Evolutionary conservation across 2,797 vertebrate genomes (phyloP).

Genomic region (Bryconaethiops microstoma): DNA sequence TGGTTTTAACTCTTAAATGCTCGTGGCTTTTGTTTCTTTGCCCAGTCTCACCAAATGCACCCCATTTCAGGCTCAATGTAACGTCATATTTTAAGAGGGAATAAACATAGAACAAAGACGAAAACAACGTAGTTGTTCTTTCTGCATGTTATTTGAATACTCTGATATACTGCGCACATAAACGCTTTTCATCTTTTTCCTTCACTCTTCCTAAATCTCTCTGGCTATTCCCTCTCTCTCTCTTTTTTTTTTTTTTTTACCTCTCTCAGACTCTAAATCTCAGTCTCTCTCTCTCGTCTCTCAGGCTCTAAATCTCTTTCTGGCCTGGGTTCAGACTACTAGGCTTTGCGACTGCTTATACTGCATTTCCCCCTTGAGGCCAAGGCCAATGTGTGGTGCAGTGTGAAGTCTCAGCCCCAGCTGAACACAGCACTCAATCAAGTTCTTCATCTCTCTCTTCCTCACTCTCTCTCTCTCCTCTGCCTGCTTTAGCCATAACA

Average conservation of each 20-base stretch:
- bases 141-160: background rate
- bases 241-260: background rate
- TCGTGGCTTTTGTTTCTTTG: conserved; percentile 43
- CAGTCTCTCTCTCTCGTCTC: background rate
- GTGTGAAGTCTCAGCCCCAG: background rate
- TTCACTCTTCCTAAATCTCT: background rate
- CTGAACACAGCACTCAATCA: background rate
- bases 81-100: background rate
- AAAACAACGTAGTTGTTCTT: background rate
- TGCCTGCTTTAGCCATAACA: conserved; percentile 27
- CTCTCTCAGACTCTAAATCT: background rate
- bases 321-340: background rate
- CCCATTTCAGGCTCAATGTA: conserved; percentile 39
- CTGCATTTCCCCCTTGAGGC: background rate
- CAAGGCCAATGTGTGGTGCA: background rate
- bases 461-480: background rate
- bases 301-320: background rate
- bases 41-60: conserved; percentile 52
- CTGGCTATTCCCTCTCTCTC: background rate
- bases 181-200: background rate
- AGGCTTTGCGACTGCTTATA: conserved; percentile 1
- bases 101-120: background rate
- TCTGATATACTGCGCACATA: background rate
- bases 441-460: background rate
- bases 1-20: conserved; percentile 52